Percentiles rank a stretch among this genome's conserved stretches.
These are phyloP conservation scores for Myanophis thanlyinensis DNA, from an alignment of 2,113 vertebrate genomes.

Conservation along the genomic window DNA sequence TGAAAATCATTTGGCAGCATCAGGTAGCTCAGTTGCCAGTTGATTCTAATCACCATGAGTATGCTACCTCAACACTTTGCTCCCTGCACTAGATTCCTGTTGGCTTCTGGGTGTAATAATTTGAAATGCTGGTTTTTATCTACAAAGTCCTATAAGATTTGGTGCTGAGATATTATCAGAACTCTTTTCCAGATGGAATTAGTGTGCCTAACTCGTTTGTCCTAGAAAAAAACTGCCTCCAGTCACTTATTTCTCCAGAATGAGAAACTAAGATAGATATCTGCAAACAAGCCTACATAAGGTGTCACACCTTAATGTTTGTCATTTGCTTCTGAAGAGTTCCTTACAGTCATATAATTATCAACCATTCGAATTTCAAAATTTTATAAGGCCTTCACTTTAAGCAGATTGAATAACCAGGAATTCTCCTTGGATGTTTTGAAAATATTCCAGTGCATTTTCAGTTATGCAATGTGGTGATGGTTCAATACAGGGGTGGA, in stretches of 20 bases:
- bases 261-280: background rate
- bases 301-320: background rate
- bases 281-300: background rate
- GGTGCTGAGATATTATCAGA: background rate
- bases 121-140: background rate
- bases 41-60: background rate
- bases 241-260: background rate
- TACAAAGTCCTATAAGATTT: background rate
- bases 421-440: too few species aligned
- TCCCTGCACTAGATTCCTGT: background rate
- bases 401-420: too few species aligned
- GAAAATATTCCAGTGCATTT: too few species aligned
- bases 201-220: background rate
- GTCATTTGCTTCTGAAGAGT: background rate
- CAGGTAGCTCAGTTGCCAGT: background rate
- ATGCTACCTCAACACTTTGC: background rate
- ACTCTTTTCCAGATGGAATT: background rate
- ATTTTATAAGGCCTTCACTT: too few species aligned
- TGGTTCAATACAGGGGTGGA: too few species aligned
- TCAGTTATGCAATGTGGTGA: too few species aligned
- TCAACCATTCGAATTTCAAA: background rate
- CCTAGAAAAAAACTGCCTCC: background rate
- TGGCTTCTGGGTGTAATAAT: background rate
- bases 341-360: background rate
- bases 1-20: background rate